Evolutionary conservation across 1,140 invertebrate species (phyloP), one percentile per base, ranked within the genome.

Genomic region (Cardiocondyla obscurior): DNA sequence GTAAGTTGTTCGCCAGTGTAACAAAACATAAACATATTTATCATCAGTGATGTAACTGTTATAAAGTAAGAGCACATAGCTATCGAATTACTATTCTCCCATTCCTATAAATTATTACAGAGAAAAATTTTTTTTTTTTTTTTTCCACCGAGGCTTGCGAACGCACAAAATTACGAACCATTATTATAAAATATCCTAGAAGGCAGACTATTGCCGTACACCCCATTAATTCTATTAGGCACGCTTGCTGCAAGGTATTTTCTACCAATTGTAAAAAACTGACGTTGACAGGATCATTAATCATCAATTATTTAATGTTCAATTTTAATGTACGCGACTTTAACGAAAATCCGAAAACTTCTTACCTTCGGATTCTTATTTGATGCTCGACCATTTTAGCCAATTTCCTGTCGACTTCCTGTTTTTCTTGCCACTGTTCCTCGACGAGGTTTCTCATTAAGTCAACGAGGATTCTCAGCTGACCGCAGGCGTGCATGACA

Each of bases 191-290:
- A 86, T 91, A 92, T 72, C 87, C 87, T 14, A 90, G 55, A 42
- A 90, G 84, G 60, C 91, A 92, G 19, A 90, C 88, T 22, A 90
- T 90, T 46, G 89, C 39, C 0, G 90, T 91, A 46, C 90, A 91
- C 1, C 91, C 90, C 8, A 89, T 60, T 44, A 91, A 83, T 85
- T 92, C 90, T 8, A 91, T 85, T 22, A 92, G 77, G 57, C 88
- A 90, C 28, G 90, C 77, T 82, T 89, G 85, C 39, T 90, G 89
- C 7, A 92, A 67, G 51, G 88, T 81, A 22, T 83, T 51, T 67
- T 91, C 90, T n/a, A 90, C 83, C 3, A 79, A 36, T 5, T 60
- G 44, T 7, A 88, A 83, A 49, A 92, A 90, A 39, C 91, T 92
- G 16, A 60, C 62, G 4, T 49, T 16, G 3, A 49, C 16, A 19